Base-by-base conservation (phyloP, 2,797 vertebrate species). In the Scomberomorus guttatus region DNA sequence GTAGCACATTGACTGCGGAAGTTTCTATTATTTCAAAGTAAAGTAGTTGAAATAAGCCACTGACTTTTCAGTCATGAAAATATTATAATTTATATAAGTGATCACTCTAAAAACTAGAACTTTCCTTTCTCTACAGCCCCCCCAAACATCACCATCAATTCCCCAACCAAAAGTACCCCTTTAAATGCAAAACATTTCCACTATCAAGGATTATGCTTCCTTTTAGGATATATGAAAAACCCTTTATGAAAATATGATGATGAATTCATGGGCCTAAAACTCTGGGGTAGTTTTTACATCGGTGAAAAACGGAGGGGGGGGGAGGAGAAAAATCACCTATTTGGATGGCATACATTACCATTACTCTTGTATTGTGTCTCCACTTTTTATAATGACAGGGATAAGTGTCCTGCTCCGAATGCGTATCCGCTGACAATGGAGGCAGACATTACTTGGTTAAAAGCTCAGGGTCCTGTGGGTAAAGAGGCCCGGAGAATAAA, bases 401-500 rank as follows among this genome's bases (percentile, higher is more conserved):
- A 96, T 96, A 96, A 96, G 95, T 95, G 95, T 96, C 94, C 94
- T 90, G 92, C 93, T 93, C 87, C 89, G 75, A 95, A 93, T 93
- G 93, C 90, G 81, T 93, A 94, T 93, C 93, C 90, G 63, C 90
- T 95, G 94, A 96, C 95, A 95, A 96, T 95, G 94, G 93, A 92
- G 92, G 92, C 93, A 95, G 95, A 96, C 95, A 95, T 96, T 96
- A 95, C 95, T 95, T 95, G 95, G 94, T 96, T 96, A 96, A 96
- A 96, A 96, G 95, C 95, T 96, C 85, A 89, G 93, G 94, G 89
- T 96, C 96, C 95, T 96, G 90, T 95, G 95, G 96, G 96, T 95
- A 97, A 98, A 98, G 95, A 96, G 95, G 94, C 95, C 95, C 94
- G 88, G 95, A 96, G 95, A 97, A 97, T 96, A 96, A 95, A 96